These are phyloP conservation scores for Caenorhabditis virilis DNA, from an alignment of 2,888 invertebrate species.

Conservation along the genomic window DNA sequence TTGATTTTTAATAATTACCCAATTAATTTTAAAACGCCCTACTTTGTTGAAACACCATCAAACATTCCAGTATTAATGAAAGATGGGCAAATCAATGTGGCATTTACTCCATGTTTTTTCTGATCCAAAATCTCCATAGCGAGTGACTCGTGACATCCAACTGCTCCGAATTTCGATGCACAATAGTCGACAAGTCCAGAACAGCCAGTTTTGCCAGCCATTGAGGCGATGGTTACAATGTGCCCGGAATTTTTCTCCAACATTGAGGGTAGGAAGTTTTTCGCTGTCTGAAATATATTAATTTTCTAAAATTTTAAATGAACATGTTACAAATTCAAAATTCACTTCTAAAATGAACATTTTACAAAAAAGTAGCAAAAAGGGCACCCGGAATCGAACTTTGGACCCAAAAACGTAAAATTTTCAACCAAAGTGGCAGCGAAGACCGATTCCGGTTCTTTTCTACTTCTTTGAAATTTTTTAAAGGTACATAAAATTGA, in stretches of 20 bases:
- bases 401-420: too few relatives aligned
- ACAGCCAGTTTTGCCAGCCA: constrained; percentile 84
- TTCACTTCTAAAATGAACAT: too few relatives aligned
- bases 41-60: constrained; percentile 83
- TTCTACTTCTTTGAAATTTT: too few relatives aligned
- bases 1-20: too few relatives aligned
- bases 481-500: too few relatives aligned
- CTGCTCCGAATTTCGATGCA: constrained; percentile 89
- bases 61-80: constrained; percentile 98
- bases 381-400: too few relatives aligned
- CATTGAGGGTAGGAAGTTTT: constrained; percentile 85
- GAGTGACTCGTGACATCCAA: constrained; percentile 89
- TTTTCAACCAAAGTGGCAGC: too few relatives aligned
- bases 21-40: constrained; percentile 56
- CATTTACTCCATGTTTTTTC: constrained; percentile 75
- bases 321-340: too few relatives aligned
- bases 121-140: constrained; percentile 71
- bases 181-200: constrained; percentile 79
- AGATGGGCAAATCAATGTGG: constrained; percentile 89
- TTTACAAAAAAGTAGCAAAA: too few relatives aligned
- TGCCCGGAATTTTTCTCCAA: constrained; percentile 85
- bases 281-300: constrained; percentile 76
- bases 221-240: constrained; percentile 83
- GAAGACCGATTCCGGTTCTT: too few relatives aligned
- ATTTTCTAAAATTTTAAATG: too few relatives aligned